These are phyloP conservation scores for Drosophila oshimai DNA, from an alignment of 1,140 invertebrate species.

Conservation along the genomic window DNA sequence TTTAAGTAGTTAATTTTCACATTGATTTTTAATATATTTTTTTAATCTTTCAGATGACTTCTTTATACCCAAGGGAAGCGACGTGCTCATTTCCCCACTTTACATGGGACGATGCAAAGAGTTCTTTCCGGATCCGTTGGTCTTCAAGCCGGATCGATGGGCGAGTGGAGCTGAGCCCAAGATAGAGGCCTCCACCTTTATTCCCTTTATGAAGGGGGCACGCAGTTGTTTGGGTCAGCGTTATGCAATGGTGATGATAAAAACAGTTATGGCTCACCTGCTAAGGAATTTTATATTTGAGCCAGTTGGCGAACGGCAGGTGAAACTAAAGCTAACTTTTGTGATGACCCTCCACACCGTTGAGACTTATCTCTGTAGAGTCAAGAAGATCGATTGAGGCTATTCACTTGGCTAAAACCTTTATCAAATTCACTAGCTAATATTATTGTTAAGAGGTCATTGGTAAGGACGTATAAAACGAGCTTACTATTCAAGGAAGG, in stretches of 20 bases:
- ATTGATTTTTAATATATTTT: not conserved
- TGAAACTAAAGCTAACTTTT: constrained; percentile 45
- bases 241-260: constrained; percentile 73
- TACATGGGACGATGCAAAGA: constrained; percentile 69
- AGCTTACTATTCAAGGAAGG: no score
- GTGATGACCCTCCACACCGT: constrained; percentile 52
- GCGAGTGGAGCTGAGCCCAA: constrained; percentile 55
- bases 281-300: constrained; percentile 67
- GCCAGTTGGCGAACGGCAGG: constrained; percentile 48
- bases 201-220: constrained; percentile 88
- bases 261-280: constrained; percentile 54
- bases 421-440: no score
- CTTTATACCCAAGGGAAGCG: constrained; percentile 55
- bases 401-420: not conserved
- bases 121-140: constrained; percentile 87
- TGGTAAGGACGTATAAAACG: no score
- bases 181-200: constrained; percentile 84
- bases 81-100: constrained; percentile 57
- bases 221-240: constrained; percentile 87
- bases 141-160: constrained; percentile 91
- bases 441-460: no score
- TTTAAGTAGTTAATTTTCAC: not conserved
- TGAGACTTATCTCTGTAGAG: constrained; percentile 47
- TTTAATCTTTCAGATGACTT: constrained; percentile 49
- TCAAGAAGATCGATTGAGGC: constrained; percentile 27